Conservation (phyloP, 2,113 vertebrate species). For the Callopanchax toddi region DNA sequence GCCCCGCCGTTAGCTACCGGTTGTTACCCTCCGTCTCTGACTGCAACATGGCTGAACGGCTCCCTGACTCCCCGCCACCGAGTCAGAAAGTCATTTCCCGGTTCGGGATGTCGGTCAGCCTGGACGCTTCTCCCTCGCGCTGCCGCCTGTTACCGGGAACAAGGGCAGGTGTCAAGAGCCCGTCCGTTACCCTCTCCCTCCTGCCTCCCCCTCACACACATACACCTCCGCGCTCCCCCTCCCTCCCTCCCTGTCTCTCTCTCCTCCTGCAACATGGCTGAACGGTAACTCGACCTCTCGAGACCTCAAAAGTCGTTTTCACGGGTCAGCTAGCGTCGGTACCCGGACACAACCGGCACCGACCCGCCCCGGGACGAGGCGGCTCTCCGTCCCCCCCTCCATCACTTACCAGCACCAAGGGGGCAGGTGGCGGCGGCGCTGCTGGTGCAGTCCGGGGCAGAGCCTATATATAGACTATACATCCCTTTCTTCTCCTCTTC, state of each 20-base stretch:
- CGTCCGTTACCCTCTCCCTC: conserved; percentile 9
- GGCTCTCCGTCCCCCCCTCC: conserved; percentile 5
- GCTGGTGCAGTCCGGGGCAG: conserved; percentile 72
- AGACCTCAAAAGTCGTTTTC: conserved; percentile 70
- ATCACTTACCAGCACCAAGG: conserved; percentile 70
- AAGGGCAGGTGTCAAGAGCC: conserved; percentile 73
- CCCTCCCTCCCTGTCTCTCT: not conserved
- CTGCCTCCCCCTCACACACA: not conserved
- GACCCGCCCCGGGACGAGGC: conserved; percentile 24
- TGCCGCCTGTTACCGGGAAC: conserved; percentile 31
- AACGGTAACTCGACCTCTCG: conserved; percentile 73
- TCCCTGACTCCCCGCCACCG: conserved; percentile 36
- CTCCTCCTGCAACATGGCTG: conserved; percentile 67
- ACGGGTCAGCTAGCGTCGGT: conserved; percentile 58
- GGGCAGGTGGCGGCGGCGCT: conserved; percentile 53
- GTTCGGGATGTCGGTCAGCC: conserved; percentile 15
- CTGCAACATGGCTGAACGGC: conserved; percentile 66
- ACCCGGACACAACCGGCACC: conserved; percentile 4
- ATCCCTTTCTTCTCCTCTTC: conserved; percentile 8
- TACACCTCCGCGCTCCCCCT: not conserved
- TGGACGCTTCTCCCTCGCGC: not conserved
- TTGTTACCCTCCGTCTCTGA: not conserved
- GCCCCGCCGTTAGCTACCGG: conserved; percentile 45
- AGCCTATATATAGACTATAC: conserved; percentile 60
- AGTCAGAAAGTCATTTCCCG: conserved; percentile 60